phyloP scores from a whole-genome alignment of 2,113 vertebrate species.

The Dasypus novemcinctus region DNA sequence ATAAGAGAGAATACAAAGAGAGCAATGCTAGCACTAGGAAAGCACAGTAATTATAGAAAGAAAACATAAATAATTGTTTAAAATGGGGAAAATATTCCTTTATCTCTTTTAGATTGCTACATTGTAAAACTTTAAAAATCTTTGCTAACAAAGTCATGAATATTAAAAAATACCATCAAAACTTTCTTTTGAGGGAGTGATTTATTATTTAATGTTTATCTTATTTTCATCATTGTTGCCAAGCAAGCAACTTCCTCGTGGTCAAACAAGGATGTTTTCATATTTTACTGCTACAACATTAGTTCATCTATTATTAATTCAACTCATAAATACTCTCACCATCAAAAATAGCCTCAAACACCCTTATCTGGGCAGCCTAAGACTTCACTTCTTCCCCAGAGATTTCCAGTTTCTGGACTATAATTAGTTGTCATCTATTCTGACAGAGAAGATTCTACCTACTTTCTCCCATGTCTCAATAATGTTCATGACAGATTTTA shows the following conservation, averaged over 20 bases:
- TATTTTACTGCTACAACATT: constrained; percentile 72
- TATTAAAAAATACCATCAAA: constrained; percentile 62
- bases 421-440: constrained; percentile 82
- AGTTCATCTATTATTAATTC: constrained; percentile 84
- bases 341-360: constrained; percentile 83
- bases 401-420: constrained; percentile 74
- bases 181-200: constrained; percentile 60
- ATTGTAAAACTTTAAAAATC: constrained; percentile 12
- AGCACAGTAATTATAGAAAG: background rate
- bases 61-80: constrained; percentile 46
- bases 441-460: constrained; percentile 71
- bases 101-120: constrained; percentile 42
- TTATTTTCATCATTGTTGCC: constrained; percentile 76
- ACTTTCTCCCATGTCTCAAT: constrained; percentile 70
- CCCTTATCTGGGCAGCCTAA: constrained; percentile 71
- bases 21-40: background rate
- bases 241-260: constrained; percentile 66
- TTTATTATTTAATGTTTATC: constrained; percentile 80
- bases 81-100: constrained; percentile 3
- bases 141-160: constrained; percentile 71
- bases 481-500: constrained; percentile 77
- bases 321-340: constrained; percentile 81
- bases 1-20: background rate
- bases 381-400: constrained; percentile 67
- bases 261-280: constrained; percentile 81